phyloP scores from a whole-genome alignment of 1,140 invertebrate genomes.

The Drosophila sproati region DNA sequence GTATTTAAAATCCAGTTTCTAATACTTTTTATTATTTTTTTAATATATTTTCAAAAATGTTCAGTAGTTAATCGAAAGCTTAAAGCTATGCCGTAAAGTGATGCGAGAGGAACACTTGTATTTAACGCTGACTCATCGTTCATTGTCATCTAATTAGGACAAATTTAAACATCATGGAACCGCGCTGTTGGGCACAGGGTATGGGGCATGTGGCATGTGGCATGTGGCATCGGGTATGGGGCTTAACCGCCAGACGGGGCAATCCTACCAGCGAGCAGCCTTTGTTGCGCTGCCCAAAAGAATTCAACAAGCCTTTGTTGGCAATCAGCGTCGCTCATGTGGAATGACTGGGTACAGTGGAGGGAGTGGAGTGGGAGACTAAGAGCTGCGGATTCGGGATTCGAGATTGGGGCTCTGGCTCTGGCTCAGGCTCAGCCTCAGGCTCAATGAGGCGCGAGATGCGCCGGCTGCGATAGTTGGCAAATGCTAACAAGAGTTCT shows the following conservation, averaged over 20 bases:
- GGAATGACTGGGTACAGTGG: slow-evolving; percentile 18
- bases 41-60: neutral
- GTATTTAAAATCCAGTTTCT: neutral
- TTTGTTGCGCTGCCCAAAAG: slow-evolving; percentile 38
- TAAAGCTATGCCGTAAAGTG: neutral
- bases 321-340: slow-evolving; percentile 52
- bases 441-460: slow-evolving; percentile 35
- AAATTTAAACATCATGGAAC: slow-evolving; percentile 74
- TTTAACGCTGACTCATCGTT: slow-evolving; percentile 71
- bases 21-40: neutral
- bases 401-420: neutral
- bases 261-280: slow-evolving; percentile 48
- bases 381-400: too few species aligned
- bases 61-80: neutral
- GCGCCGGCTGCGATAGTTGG: slow-evolving; percentile 50
- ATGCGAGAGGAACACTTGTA: neutral
- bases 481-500: slow-evolving; percentile 84
- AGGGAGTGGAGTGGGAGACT: neutral
- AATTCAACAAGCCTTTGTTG: slow-evolving; percentile 77
- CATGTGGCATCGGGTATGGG: neutral
- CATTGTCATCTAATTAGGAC: slow-evolving; percentile 84
- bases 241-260: neutral
- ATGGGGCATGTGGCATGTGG: too few species aligned
- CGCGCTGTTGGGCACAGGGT: slow-evolving; percentile 37
- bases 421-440: slow-evolving; percentile 6